These are phyloP conservation scores for human DNA, from an alignment of 2,113 vertebrate species.

Conservation along the genomic window GRCh38 chr16:48374501-48375000, in stretches of 20 bases:
- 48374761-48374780: not conserved
- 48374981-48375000: not conserved
- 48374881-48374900: not conserved
- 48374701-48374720: not conserved
- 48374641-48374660: not conserved
- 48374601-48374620: not conserved
- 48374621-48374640: not conserved
- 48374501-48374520: not conserved
- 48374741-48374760: not conserved
- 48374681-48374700: not conserved
- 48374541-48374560: not conserved
- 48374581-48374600: not conserved
- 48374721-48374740: not conserved
- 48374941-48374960: not conserved
- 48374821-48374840: not conserved
- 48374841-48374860: not conserved
- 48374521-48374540: not conserved
- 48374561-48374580: not conserved
- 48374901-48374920: not conserved
- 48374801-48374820: not conserved
- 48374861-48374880: not conserved
- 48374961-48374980: not conserved
- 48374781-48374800: not conserved
- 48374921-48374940: not conserved
- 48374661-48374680: not conserved